Evolutionary conservation across 2,113 vertebrate species (phyloP).

Genomic region (Candoia aspera): DNA sequence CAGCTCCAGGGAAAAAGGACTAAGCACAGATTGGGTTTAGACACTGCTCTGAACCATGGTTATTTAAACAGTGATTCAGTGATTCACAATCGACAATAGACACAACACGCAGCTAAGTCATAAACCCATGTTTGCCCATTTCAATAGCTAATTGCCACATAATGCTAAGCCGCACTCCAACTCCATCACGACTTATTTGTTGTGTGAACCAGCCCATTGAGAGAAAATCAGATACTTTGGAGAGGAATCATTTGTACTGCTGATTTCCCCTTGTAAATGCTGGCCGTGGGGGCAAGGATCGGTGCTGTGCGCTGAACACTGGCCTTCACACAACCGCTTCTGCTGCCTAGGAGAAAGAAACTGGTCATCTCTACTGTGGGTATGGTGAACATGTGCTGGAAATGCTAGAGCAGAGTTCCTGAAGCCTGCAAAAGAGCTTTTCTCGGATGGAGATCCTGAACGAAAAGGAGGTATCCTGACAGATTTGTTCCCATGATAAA

Average conservation of each 20-base stretch:
- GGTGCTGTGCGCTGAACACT: neutral
- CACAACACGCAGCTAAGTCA: neutral
- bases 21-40: neutral
- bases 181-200: neutral
- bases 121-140: neutral
- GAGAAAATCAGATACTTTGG: neutral
- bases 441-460: neutral
- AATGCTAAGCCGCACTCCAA: neutral
- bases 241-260: neutral
- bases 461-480: neutral
- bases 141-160: neutral
- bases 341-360: neutral
- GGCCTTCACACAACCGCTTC: neutral
- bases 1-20: neutral
- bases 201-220: neutral
- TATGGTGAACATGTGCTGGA: too few relatives aligned
- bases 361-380: neutral
- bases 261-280: neutral
- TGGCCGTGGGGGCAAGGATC: neutral
- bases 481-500: slow-evolving; percentile 18
- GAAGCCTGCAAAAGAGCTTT: neutral
- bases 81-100: neutral
- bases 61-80: neutral
- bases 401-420: neutral
- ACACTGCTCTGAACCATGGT: neutral